These are phyloP conservation scores for Pristionchus mayeri DNA, from an alignment of 2,888 invertebrate species.

Conservation along the genomic window DNA sequence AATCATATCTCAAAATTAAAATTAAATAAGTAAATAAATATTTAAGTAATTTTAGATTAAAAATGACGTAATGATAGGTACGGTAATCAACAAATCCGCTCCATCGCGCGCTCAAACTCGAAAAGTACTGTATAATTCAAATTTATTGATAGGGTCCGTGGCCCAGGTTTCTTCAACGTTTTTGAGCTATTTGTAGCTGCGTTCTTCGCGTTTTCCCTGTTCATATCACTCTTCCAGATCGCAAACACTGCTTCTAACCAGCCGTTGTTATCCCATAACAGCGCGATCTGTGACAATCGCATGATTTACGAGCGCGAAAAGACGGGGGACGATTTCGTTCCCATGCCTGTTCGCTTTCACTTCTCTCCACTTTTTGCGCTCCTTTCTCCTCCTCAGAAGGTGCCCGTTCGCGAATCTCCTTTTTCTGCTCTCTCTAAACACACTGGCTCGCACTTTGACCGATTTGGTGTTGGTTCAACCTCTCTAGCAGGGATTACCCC, in stretches of 20 bases:
- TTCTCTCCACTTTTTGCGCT: background rate
- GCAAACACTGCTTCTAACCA: background rate
- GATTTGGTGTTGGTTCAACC: constrained; percentile 19
- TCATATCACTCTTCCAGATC: background rate
- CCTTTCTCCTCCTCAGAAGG: background rate
- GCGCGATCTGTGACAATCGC: background rate
- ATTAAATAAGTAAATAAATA: background rate
- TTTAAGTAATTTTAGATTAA: background rate
- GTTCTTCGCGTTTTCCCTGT: background rate
- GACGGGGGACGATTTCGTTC: background rate
- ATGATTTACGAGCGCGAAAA: background rate
- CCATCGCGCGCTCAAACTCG: background rate
- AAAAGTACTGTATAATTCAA: too few relatives aligned
- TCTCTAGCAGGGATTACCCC: background rate
- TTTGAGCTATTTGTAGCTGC: too few relatives aligned
- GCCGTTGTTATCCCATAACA: constrained; percentile 5
- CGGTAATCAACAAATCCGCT: background rate
- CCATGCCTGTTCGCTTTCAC: constrained; percentile 31
- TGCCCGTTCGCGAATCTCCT: constrained; percentile 36
- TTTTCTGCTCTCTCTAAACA: constrained; percentile 24
- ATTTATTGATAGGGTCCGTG: too few relatives aligned
- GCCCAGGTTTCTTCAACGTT: too few relatives aligned
- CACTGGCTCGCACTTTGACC: constrained; percentile 10
- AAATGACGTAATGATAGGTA: background rate
- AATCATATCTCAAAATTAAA: background rate